Conservation (phyloP, 2,113 vertebrate genomes). For the Psephotus haematonotus region DNA sequence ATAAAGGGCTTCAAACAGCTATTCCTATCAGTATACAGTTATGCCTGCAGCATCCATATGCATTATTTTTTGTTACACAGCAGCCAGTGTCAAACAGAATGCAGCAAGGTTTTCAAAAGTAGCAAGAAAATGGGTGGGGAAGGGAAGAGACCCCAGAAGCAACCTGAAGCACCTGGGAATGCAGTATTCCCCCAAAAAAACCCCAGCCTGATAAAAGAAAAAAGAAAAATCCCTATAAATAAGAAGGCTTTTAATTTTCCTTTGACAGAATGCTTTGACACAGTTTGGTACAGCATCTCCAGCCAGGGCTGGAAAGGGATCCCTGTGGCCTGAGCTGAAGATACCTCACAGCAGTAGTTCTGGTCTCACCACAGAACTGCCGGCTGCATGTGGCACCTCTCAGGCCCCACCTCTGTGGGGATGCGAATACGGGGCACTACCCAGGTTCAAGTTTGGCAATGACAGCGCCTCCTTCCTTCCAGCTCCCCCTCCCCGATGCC, state of each 20-base stretch:
- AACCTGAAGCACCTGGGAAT: neutral
- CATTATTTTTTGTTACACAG: neutral
- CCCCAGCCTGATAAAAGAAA: neutral
- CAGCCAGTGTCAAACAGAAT: accelerated
- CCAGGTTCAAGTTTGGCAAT: neutral
- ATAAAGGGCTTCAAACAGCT: neutral
- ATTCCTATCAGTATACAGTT: neutral
- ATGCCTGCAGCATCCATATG: neutral
- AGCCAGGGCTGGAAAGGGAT: neutral
- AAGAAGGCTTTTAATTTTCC: neutral
- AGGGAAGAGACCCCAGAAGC: neutral
- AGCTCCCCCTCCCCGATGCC: neutral
- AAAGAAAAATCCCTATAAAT: neutral
- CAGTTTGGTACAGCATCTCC: neutral
- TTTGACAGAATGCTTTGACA: neutral
- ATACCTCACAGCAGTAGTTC: neutral
- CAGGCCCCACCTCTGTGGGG: neutral
- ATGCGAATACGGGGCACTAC: neutral
- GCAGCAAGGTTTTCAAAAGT: neutral
- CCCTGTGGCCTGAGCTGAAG: neutral
- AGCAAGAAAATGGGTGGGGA: neutral
- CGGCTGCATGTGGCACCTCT: neutral
- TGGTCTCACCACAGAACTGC: neutral
- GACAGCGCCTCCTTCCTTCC: neutral
- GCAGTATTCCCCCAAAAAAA: neutral